Evolutionary conservation across 2,888 invertebrate species (phyloP).

Genomic region (Drosophila cracens): DNA sequence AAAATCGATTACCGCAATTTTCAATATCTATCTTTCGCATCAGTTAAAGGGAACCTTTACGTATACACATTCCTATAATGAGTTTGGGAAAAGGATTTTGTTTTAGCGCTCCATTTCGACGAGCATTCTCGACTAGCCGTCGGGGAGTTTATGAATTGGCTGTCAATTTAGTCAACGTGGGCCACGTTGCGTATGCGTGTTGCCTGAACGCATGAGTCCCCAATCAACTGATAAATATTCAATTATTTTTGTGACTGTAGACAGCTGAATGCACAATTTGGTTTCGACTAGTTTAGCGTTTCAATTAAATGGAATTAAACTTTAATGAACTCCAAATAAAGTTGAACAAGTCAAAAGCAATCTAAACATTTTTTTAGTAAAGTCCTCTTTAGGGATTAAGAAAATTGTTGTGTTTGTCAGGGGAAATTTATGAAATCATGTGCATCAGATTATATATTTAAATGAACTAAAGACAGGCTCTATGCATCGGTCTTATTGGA

Average conservation of each 20-base stretch:
- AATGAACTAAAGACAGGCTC: background rate
- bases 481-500: background rate
- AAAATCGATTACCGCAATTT: background rate
- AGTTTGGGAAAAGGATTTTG: background rate
- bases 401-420: background rate
- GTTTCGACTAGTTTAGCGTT: slow-evolving; percentile 39
- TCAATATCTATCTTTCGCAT: background rate
- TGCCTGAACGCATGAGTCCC: slow-evolving; percentile 37
- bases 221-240: slow-evolving; percentile 59
- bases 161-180: background rate
- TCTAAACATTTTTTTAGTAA: too few species aligned
- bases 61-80: background rate
- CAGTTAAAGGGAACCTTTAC: too few species aligned
- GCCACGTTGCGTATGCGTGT: slow-evolving; percentile 45
- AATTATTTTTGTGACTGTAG: slow-evolving; percentile 32
- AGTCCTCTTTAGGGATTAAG: background rate
- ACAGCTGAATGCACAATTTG: slow-evolving; percentile 27
- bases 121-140: background rate
- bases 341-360: background rate
- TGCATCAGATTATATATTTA: background rate
- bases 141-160: slow-evolving; percentile 37
- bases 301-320: slow-evolving; percentile 32
- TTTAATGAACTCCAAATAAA: slow-evolving; percentile 16
- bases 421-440: background rate
- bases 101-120: background rate